Evolutionary conservation across 1,140 invertebrate genomes (phyloP).

Genomic region (Procambarus virginalis): DNA sequence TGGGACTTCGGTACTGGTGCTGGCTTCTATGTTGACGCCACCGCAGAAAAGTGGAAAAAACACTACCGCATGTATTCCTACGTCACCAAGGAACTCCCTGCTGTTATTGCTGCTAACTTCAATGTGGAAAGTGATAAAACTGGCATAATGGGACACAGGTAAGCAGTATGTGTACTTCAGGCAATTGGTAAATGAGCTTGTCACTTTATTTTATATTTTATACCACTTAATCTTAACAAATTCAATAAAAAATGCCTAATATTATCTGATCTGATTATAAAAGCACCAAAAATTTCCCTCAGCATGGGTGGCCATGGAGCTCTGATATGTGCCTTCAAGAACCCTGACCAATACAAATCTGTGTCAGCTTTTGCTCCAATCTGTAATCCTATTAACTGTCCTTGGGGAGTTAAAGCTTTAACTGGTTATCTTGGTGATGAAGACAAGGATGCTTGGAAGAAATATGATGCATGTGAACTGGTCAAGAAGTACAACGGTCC

Average conservation of each 20-base stretch:
- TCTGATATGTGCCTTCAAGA: constrained; percentile 91
- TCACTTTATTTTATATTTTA: background rate
- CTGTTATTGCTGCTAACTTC: constrained; percentile 85
- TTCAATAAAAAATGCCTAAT: no score
- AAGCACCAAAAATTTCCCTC: background rate
- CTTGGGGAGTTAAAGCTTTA: constrained; percentile 93
- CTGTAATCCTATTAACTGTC: constrained; percentile 87
- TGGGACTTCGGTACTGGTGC: constrained; percentile 97
- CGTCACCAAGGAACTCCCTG: constrained; percentile 90
- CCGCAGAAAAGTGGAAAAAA: constrained; percentile 90
- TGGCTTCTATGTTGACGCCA: constrained; percentile 97
- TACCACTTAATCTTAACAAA: no score
- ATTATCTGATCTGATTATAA: no score
- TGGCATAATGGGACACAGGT: constrained; percentile 72
- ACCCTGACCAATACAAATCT: constrained; percentile 90
- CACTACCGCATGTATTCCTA: constrained; percentile 98
- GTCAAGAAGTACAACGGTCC: constrained; percentile 90
- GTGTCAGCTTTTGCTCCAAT: constrained; percentile 99
- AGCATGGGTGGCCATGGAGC: constrained; percentile 99
- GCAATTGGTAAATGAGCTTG: background rate
- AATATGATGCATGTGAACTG: constrained; percentile 92
- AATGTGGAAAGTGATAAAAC: constrained; percentile 75
- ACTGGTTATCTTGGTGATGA: constrained; percentile 86
- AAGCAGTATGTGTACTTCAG: background rate
- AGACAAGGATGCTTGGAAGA: constrained; percentile 81